Conservation (phyloP, 2,888 invertebrate species). For the Cyclophora albipunctata region DNA sequence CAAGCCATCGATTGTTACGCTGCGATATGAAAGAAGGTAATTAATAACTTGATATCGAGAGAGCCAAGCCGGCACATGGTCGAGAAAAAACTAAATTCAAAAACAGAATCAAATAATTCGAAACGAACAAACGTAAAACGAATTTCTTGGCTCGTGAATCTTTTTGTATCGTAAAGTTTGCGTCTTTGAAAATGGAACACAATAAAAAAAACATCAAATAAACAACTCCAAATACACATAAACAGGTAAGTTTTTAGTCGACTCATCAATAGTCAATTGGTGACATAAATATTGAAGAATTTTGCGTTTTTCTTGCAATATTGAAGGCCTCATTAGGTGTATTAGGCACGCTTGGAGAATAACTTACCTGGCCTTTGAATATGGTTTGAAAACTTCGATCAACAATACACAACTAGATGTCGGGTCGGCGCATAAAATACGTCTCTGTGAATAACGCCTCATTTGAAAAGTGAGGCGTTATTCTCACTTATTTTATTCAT, state of each 20-base stretch:
- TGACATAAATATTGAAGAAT: conserved; percentile 20
- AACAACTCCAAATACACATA: conserved; percentile 33
- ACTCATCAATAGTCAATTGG: conserved; percentile 21
- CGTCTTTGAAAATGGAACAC: conserved; percentile 33
- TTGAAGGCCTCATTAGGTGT: conserved; percentile 13
- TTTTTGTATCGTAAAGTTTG: conserved; percentile 63
- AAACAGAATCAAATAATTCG: conserved; percentile 65
- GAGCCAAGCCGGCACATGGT: conserved; percentile 59
- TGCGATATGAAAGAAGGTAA: conserved; percentile 67
- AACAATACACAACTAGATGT: no score
- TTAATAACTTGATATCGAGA: conserved; percentile 66
- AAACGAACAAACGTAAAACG: conserved; percentile 60
- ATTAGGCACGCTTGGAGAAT: conserved; percentile 14
- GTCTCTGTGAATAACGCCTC: no score
- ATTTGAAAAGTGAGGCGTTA: no score
- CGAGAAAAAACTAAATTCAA: conserved; percentile 50
- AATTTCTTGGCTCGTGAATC: conserved; percentile 54
- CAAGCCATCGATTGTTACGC: conserved; percentile 66
- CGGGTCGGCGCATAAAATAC: no score
- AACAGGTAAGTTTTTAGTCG: conserved; percentile 22
- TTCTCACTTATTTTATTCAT: no score
- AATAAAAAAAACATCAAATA: conserved; percentile 30
- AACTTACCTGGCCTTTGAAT: not conserved
- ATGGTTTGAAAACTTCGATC: no score
- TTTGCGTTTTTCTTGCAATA: conserved; percentile 15